Evolutionary conservation across 2,797 vertebrate genomes (phyloP).

Genomic region (Aselliscus stoliczkanus): DNA sequence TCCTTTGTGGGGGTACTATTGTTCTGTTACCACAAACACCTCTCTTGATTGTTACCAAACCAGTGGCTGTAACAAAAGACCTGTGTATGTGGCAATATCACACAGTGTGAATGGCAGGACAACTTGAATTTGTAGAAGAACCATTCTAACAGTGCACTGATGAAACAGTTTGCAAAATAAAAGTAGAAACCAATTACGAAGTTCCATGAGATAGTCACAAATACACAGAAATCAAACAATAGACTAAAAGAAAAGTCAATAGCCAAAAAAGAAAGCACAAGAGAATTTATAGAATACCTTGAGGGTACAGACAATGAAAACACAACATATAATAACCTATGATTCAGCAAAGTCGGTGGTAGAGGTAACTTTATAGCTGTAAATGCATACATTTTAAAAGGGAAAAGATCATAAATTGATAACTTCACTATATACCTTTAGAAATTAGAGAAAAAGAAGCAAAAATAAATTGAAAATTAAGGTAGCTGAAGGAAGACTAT

Average conservation of each 20-base stretch:
- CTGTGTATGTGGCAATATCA: neutral
- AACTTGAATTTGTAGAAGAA: neutral
- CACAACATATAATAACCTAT: neutral
- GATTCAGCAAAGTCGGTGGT: neutral
- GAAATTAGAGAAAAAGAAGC: too few species aligned
- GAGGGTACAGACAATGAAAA: neutral
- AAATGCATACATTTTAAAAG: too few species aligned
- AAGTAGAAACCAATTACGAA: neutral
- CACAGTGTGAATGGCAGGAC: accelerated
- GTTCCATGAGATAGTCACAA: neutral
- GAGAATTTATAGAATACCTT: neutral
- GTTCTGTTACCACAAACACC: neutral
- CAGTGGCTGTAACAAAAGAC: neutral
- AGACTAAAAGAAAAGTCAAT: neutral
- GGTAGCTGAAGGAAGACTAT: too few species aligned
- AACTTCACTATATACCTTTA: too few species aligned
- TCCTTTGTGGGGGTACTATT: too few species aligned
- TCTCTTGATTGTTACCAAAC: neutral
- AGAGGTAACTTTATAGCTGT: too few species aligned
- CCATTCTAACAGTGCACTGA: neutral
- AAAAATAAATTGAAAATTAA: too few species aligned
- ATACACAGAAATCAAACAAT: neutral
- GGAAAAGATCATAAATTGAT: too few species aligned
- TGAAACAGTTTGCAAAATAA: neutral
- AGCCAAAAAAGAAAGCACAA: neutral